Base-by-base conservation (phyloP, 2,797 vertebrate species). In the Argya squamiceps region DNA sequence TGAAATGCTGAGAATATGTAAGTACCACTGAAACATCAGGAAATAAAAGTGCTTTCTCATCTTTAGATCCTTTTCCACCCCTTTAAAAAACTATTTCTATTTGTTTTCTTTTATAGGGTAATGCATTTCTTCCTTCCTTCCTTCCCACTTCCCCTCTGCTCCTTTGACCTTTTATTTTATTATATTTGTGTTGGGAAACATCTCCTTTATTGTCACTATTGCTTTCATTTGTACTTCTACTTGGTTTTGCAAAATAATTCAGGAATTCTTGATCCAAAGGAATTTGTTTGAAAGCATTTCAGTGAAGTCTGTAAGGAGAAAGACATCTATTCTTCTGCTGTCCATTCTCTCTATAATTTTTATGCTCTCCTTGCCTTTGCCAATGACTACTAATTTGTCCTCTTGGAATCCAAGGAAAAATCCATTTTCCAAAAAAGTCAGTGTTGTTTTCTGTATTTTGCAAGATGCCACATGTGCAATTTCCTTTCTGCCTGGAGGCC, bases 231-330 rank as follows among this genome's bases (percentile, higher is more conserved):
- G 93, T 92, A 88, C 12, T 37, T 92, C 74, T 34, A 62, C 83
- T 96, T 95, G 39, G 32, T 92, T 89, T 95, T 73, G 79, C 49
- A 95, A 91, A 96, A 89, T 91, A 63, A 49, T 67, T 67, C 55
- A 79, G 88, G 81, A 94, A 77, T 89, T 96, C 34, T 77, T 49
- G 77, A 80, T 82, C 47, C 52, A 58, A 84, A 81, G 77, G 49
- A 71, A 63, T 56, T 80, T 88, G 76, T 94, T 95, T 43, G 68
- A 94, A 95, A 83, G 41, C 13, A 9, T 86, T 88, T 81, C 53
- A 84, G n/a, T 69, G 46, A 69, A 52, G 41, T 41, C 23, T 52
- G 26, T 41, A 47, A 69, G 58, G 56, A 81, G 43, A 69, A 63
- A 82, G 46, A 39, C 36, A 41, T 50, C 34, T 41, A 8, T 71